These are phyloP conservation scores for Porites rus DNA, from an alignment of 92 coral and sea anemone genomes.

Conservation along the genomic window DNA sequence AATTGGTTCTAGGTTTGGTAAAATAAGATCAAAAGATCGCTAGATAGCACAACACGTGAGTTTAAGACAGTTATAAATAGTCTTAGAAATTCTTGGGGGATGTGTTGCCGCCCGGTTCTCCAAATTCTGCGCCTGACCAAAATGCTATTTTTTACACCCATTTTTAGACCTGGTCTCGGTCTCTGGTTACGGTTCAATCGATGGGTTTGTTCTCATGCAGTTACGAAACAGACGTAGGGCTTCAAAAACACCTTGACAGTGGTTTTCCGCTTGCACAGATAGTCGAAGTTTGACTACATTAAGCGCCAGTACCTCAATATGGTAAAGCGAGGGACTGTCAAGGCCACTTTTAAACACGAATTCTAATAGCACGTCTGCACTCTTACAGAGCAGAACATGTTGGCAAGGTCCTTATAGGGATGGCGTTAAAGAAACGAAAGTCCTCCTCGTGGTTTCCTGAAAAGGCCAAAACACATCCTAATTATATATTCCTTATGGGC, in stretches of 20 bases:
- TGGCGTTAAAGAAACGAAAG: neutral
- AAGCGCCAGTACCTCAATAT: slow-evolving; percentile 31
- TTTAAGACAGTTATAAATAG: no score
- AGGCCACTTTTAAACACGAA: slow-evolving; percentile 35
- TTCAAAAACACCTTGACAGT: slow-evolving; percentile 18
- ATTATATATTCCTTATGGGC: no score
- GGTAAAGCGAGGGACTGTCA: slow-evolving; percentile 27
- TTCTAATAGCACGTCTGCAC: slow-evolving; percentile 18
- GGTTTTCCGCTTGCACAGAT: slow-evolving; percentile 30
- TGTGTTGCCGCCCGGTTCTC: no score
- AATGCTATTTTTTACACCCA: no score
- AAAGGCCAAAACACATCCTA: no score
- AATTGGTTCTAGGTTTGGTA: no score
- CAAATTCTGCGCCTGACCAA: no score
- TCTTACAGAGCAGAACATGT: neutral
- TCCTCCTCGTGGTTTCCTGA: neutral
- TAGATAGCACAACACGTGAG: no score
- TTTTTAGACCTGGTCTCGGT: no score
- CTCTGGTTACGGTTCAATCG: neutral
- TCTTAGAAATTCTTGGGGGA: no score
- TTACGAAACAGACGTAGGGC: slow-evolving; percentile 14
- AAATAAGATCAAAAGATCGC: no score
- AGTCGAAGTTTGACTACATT: slow-evolving; percentile 41
- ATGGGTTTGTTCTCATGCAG: slow-evolving; percentile 4
- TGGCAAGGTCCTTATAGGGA: neutral